Evolutionary conservation across 1,140 invertebrate genomes (phyloP).

Genomic region (Steinernema khuongi): DNA sequence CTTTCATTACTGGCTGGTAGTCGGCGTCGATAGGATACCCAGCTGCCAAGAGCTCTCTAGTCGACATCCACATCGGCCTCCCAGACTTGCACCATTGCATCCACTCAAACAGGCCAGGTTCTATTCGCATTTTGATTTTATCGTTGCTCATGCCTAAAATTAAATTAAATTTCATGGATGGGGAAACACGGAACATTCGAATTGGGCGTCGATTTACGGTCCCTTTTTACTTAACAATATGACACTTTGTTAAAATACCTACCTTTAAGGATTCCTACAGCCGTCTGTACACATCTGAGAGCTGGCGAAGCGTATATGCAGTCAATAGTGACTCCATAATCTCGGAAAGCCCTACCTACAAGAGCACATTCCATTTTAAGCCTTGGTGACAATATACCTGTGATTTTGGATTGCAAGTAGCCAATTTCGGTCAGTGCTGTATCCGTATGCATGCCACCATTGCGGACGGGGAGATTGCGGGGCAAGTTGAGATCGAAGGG

Average conservation of each 20-base stretch:
- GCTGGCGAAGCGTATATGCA: conserved; percentile 78
- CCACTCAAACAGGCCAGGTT: conserved; percentile 85
- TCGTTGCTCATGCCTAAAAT: conserved; percentile 8
- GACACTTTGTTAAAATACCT: conserved; percentile 60
- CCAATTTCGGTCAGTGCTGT: conserved; percentile 74
- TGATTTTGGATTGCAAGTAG: conserved; percentile 30
- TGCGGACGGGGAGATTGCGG: conserved; percentile 64
- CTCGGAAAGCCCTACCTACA: conserved; percentile 13
- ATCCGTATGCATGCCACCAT: conserved; percentile 65
- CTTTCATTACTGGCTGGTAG: conserved; percentile 68
- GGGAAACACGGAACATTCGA: too few species aligned
- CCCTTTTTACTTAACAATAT: conserved; percentile 17
- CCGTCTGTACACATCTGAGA: conserved; percentile 80
- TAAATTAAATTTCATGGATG: too few species aligned
- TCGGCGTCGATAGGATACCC: conserved; percentile 72
- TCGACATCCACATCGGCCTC: conserved; percentile 28
- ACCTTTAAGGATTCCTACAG: conserved; percentile 59
- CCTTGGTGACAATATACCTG: conserved; percentile 26
- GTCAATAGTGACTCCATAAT: conserved; percentile 59
- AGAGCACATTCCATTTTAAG: neutral
- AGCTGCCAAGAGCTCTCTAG: conserved; percentile 68
- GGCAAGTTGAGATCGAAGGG: conserved; percentile 85
- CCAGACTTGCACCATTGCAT: conserved; percentile 72
- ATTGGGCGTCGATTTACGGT: neutral
- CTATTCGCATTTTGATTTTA: conserved; percentile 66